These are phyloP conservation scores for Drosophila austrosaltans DNA, from an alignment of 2,888 invertebrate genomes.

Conservation along the genomic window DNA sequence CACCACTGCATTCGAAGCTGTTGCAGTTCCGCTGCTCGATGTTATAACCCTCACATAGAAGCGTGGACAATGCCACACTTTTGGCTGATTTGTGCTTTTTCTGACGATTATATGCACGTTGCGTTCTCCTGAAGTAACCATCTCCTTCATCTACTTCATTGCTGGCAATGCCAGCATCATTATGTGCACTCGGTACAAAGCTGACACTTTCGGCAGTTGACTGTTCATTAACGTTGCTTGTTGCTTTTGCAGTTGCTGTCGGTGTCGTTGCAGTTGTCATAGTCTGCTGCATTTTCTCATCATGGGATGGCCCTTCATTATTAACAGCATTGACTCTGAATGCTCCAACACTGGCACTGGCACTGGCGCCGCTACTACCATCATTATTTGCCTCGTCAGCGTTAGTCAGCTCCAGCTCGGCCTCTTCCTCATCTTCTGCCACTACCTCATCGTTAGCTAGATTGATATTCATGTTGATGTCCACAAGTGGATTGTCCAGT, in stretches of 20 bases:
- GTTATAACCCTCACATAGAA: conserved; percentile 83
- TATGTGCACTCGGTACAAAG: conserved; percentile 64
- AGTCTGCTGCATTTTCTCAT: conserved; percentile 39
- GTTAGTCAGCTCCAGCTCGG: conserved; percentile 23
- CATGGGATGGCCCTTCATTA: conserved; percentile 60
- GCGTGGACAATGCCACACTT: conserved; percentile 78
- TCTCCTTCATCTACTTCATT: neutral
- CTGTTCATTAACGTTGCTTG: conserved; percentile 60
- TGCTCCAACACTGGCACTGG: conserved; percentile 9
- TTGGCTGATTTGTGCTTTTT: conserved; percentile 78
- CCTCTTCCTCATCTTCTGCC: conserved; percentile 43
- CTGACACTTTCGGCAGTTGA: conserved; percentile 56
- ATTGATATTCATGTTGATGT: conserved; percentile 81
- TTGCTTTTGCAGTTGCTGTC: conserved; percentile 39
- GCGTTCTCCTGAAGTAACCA: conserved; percentile 39
- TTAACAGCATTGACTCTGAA: conserved; percentile 55
- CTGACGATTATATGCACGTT: conserved; percentile 60
- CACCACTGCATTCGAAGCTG: conserved; percentile 83
- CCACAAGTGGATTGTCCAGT: conserved; percentile 82
- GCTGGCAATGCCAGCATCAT: conserved; percentile 37
- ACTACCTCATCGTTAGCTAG: conserved; percentile 61
- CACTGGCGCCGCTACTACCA: conserved; percentile 23
- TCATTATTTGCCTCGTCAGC: conserved; percentile 68
- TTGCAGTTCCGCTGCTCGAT: conserved; percentile 84
- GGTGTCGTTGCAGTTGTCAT: conserved; percentile 27